Evolutionary conservation across 1,140 invertebrate species (phyloP), one percentile per base, ranked within the genome.

Genomic region (Drosophila ercepeae): DNA sequence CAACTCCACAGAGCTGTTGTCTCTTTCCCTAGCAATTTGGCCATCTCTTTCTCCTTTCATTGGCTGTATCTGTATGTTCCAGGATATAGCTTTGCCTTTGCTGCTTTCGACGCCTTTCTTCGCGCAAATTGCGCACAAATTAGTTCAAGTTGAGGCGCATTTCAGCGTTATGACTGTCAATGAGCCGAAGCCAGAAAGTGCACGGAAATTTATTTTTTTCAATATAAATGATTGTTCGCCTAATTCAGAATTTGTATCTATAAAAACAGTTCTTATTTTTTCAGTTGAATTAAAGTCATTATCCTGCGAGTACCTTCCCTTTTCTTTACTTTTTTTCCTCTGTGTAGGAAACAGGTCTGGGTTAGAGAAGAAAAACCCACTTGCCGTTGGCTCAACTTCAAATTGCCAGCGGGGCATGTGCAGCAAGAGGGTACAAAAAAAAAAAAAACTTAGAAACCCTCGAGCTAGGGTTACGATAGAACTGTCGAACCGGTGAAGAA

Each of bases 141-240:
- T 86, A 86, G 81, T 86, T 79, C 77, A 78, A 88, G 82, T 86
- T 86, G 74, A 82, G 69, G 42, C 64, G 74, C 82, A 67, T 75
- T 74, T 82, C 82, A 88, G 78, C 83, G 74, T 88, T 88, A 88
- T 88, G 82, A 88, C 83, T 88, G 82, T 82, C 82, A 88, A 88
- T 88, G 82, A 88, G 82, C 77, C 73, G 52, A 73, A 57, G 68
- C 49, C 44, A 25, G 57, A 14, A 7, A 65, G 14, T 58, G 11
- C 49, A 68, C 70, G 19, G 25, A 0, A 9, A 61, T 34, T 19
- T 19, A 58, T 19, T 5, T n/a, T n/a, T n/a, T n/a, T n/a, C n/a
- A n/a, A n/a, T n/a, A n/a, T n/a, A n/a, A n/a, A n/a, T n/a, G n/a
- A n/a, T n/a, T n/a, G n/a, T n/a, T n/a, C n/a, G n/a, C n/a, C n/a